phyloP scores from a whole-genome alignment of 2,113 vertebrate genomes.

The Onychostoma macrolepis region DNA sequence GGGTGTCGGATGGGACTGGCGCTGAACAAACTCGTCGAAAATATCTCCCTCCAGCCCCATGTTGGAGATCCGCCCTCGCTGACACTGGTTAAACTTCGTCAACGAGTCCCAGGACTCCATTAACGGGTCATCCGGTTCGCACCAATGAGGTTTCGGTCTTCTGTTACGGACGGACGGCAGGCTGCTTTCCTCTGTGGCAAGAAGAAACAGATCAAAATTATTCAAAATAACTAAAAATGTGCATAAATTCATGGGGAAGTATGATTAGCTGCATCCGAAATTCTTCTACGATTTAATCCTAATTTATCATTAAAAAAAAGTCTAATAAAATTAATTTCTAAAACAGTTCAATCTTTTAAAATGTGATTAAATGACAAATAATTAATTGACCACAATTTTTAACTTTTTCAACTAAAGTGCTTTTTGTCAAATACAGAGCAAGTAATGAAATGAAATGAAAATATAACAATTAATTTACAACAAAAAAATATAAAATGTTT shows the following conservation, averaged over 20 bases:
- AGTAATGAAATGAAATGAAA: too few relatives aligned
- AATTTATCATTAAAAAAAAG: too few relatives aligned
- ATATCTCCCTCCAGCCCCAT: constrained; percentile 87
- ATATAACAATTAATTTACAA: too few relatives aligned
- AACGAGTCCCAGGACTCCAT: constrained; percentile 92
- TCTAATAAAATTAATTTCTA: too few relatives aligned
- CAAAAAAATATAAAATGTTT: too few relatives aligned
- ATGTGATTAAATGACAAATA: too few relatives aligned
- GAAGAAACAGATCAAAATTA: background rate
- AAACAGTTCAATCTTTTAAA: too few relatives aligned
- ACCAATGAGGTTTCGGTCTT: constrained; percentile 63
- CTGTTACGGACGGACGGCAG: constrained; percentile 57
- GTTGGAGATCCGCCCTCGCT: constrained; percentile 90
- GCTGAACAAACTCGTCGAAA: constrained; percentile 92
- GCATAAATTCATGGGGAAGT: background rate
- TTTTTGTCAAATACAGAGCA: too few relatives aligned
- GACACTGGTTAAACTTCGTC: constrained; percentile 88
- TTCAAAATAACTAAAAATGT: background rate
- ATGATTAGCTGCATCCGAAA: background rate
- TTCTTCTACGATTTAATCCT: too few relatives aligned
- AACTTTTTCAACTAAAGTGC: too few relatives aligned
- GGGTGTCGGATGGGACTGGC: constrained; percentile 71
- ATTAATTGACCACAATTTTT: too few relatives aligned
- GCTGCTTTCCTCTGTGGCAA: constrained; percentile 26
- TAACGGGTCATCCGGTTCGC: constrained; percentile 82